These are phyloP conservation scores for Crematogaster levior DNA, from an alignment of 2,888 invertebrate species.

Conservation along the genomic window DNA sequence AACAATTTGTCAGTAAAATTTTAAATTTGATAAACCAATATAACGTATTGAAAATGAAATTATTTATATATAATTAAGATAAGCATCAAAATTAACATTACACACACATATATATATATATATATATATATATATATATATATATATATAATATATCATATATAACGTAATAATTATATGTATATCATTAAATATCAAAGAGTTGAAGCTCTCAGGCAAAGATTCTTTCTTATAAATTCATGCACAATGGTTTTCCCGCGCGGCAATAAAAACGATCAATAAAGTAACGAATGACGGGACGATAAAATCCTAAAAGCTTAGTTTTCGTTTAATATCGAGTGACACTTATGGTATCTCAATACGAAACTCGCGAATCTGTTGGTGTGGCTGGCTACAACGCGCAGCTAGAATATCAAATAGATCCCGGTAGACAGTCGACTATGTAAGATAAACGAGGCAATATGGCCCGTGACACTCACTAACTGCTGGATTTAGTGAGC, in stretches of 20 bases:
- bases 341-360: slow-evolving; percentile 52
- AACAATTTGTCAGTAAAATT: background rate
- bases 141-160: background rate
- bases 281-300: slow-evolving; percentile 37
- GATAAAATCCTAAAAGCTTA: slow-evolving; percentile 51
- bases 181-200: background rate
- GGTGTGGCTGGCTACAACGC: slow-evolving; percentile 66
- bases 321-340: slow-evolving; percentile 55
- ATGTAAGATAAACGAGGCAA: slow-evolving; percentile 83
- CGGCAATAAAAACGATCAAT: slow-evolving; percentile 21
- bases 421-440: slow-evolving; percentile 76
- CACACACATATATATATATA: background rate
- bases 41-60: background rate
- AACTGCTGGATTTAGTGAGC: slow-evolving; percentile 80
- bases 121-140: background rate
- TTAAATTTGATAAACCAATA: background rate
- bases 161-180: background rate
- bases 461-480: slow-evolving; percentile 79
- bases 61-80: background rate
- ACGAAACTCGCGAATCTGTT: slow-evolving; percentile 61
- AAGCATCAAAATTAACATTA: background rate
- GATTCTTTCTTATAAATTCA: slow-evolving; percentile 12
- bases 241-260: background rate
- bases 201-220: background rate
- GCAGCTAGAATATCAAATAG: slow-evolving; percentile 80